Base-by-base conservation (phyloP, 2,113 vertebrate genomes). In the Pavo muticus region DNA sequence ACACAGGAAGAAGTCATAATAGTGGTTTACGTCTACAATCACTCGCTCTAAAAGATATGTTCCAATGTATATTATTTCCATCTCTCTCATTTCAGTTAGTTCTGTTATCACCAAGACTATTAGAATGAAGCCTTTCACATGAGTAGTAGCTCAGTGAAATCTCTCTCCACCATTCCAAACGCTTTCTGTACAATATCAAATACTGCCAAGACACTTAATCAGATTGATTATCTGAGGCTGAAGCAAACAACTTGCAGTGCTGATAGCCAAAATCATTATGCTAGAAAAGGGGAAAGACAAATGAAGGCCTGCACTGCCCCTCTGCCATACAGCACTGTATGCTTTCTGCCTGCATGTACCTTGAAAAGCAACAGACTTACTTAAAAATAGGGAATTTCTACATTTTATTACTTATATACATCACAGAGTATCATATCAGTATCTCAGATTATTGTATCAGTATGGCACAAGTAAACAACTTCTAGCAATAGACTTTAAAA, bases 151-250 rank as follows among this genome's bases (percentile, higher is more conserved):
- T 95, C 84, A 63, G 56, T 72, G 71, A 94, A 91, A 70, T 73
- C 73, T 44, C 48, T 87, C 45, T 83, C 64, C 79, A 65, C 50
- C 75, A 64, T 74, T 87, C 87, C 82, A 80, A 89, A 85, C 70
- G 68, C 32, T 77, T 94, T 90, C 87, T 94, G 59, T 63, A 63
- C 32, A 88, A 85, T 71, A 93, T 56, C 78, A 95, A 93, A 95
- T 68, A 86, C 87, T 64, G 84, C 69, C 68, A 95, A 85, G 84
- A 87, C 76, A 87, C 64, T 95, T 93, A 85, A 90, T 82, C 78
- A 70, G 68, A 95, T 77, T 87, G 79, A 94, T 95, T 91, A 94
- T 92, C 82, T 91, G 78, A 92, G 54, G 40, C 48, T 82, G 94
- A 97, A 93, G 84, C 52, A 94, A 94, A 64, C 78, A 92, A 93